Evolutionary conservation across 2,113 vertebrate genomes (phyloP).

Genomic region (Conger conger): DNA sequence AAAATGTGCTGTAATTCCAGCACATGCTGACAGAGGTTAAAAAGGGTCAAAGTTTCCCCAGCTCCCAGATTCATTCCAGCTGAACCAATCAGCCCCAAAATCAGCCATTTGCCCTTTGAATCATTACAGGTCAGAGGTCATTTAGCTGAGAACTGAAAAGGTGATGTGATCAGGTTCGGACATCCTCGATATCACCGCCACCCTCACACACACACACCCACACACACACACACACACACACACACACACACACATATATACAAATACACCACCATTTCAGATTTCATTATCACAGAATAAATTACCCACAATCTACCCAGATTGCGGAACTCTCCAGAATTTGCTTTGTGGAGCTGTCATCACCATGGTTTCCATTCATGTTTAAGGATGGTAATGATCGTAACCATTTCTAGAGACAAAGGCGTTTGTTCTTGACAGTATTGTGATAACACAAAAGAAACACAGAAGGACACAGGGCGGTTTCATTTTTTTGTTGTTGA

Average conservation of each 20-base stretch:
- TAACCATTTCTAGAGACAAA: background rate
- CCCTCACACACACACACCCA: background rate
- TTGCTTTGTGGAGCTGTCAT: background rate
- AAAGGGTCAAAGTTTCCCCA: conserved; percentile 30
- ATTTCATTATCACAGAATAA: conserved; percentile 24
- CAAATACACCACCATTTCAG: background rate
- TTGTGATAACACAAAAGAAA: background rate
- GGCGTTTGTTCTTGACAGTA: background rate
- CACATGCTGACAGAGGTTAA: conserved; percentile 37
- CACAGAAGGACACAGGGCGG: background rate
- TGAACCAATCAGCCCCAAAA: conserved; percentile 20
- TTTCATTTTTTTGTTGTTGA: background rate
- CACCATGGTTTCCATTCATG: conserved; percentile 9
- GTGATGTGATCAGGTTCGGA: conserved; percentile 28
- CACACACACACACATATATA: background rate
- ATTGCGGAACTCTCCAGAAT: conserved; percentile 26
- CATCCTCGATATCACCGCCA: conserved; percentile 16
- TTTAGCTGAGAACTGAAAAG: conserved; percentile 17
- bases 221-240: background rate
- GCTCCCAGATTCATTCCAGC: conserved; percentile 39
- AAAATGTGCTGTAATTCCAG: background rate
- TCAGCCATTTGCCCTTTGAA: conserved; percentile 34
- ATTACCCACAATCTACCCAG: conserved; percentile 20
- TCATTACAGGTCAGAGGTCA: conserved; percentile 42
- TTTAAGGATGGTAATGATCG: background rate